Base-by-base conservation (phyloP, 2,797 vertebrate genomes). In the Pelodytes ibericus region DNA sequence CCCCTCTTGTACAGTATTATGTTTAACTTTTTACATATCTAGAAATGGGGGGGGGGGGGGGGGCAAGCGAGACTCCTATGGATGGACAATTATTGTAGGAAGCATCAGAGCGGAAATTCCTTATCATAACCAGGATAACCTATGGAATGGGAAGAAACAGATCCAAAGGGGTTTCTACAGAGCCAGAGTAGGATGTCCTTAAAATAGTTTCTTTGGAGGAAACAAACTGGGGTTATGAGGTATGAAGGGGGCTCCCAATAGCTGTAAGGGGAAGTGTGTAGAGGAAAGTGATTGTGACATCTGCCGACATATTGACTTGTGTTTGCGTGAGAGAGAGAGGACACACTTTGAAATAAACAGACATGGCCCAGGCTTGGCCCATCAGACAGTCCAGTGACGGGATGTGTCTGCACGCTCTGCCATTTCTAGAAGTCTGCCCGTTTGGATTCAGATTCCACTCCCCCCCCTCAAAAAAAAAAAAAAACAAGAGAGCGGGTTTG, bases 51-150 rank as follows among this genome's bases (percentile, higher is more conserved):
- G n/a, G n/a, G n/a, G n/a, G n/a, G n/a, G n/a, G n/a, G n/a, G n/a
- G n/a, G n/a, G 58, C 22, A 2, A 1, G 26, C n/a, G n/a, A 22
- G 49, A 20, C 22, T 7, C 8, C n/a, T 33, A 3, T 41, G 66
- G 5, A 7, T 16, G 16, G 44, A 66, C 58, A 69, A 56, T 63
- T 70, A 69, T 51, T 22, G 30, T 62, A 33, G 58, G 58, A 64
- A 41, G 61, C 61, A 3, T 24, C 10, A 9, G 10, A 24, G n/a
- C 25, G 3, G 74, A 6, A 4, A 16, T 15, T 75, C 24, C 25
- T 75, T 62, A n/a, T 69, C 62, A 70, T 69, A 75, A 75, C 57
- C 74, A 75, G 74, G 74, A 75, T 75, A 66, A 62, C 62, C 74
- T 75, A 25, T 69, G 11, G 30, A 70, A 30, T 26, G 64, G 64